Percentiles rank a stretch among this genome's conserved stretches.
Conservation (phyloP, 2,113 vertebrate species). For the Excalfactoria chinensis region DNA sequence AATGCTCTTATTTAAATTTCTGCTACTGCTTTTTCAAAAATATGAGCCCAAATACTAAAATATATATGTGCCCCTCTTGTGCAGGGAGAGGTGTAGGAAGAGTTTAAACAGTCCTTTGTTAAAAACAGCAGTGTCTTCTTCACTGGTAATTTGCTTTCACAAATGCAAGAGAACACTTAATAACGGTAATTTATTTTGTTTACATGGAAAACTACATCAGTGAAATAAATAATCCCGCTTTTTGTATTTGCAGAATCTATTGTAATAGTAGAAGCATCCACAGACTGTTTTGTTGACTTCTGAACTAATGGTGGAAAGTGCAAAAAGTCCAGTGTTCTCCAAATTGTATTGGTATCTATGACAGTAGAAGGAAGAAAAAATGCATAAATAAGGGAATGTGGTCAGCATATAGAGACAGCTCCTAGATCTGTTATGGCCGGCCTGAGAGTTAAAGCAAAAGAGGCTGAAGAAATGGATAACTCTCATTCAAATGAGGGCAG, state of each 20-base stretch:
- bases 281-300: neutral
- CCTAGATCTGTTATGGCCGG: neutral
- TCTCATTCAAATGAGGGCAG: neutral
- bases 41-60: neutral
- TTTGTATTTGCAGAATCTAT: neutral
- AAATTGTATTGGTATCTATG: slow-evolving; percentile 24
- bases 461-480: neutral
- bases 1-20: neutral
- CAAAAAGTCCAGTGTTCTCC: neutral
- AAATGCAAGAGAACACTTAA: neutral
- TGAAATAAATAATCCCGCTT: neutral
- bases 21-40: neutral
- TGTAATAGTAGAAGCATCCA: neutral
- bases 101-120: neutral
- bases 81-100: neutral
- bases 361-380: slow-evolving; percentile 3
- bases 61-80: neutral
- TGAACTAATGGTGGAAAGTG: neutral
- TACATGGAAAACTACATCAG: neutral
- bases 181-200: neutral
- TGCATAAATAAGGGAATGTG: neutral
- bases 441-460: neutral
- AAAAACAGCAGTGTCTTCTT: neutral
- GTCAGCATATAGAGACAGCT: neutral
- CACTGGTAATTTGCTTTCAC: neutral